phyloP scores from a whole-genome alignment of 2,888 invertebrate genomes.

The Fragum sueziense region DNA sequence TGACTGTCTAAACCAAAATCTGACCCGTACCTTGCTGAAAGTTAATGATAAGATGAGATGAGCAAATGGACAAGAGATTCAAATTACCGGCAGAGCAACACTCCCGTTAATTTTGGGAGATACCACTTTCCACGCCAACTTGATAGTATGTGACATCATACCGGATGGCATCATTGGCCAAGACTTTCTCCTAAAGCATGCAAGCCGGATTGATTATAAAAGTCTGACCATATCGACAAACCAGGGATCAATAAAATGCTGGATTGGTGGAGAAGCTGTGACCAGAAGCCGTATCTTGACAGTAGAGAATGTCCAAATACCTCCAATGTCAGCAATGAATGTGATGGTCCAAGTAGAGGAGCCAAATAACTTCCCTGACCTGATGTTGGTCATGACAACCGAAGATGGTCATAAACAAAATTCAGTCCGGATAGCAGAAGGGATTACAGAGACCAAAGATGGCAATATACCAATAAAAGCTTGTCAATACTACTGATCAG shows the following conservation, averaged over 20 bases:
- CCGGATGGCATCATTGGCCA: slow-evolving; percentile 34
- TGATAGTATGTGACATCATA: slow-evolving; percentile 29
- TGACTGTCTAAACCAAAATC: neutral
- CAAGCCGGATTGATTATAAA: neutral
- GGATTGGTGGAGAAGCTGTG: neutral
- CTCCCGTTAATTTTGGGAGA: neutral
- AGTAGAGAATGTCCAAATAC: neutral
- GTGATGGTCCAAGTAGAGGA: neutral
- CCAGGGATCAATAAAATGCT: neutral
- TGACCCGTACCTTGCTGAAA: neutral
- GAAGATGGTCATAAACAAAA: neutral
- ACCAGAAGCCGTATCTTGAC: neutral
- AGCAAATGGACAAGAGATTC: too few relatives aligned
- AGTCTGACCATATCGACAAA: neutral
- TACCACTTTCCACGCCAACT: neutral
- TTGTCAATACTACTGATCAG: neutral
- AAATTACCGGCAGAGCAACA: neutral
- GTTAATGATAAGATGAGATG: slow-evolving; percentile 15
- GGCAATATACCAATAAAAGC: neutral
- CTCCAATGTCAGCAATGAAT: neutral
- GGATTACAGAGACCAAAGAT: neutral
- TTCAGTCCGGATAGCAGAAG: neutral
- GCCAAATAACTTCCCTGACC: neutral
- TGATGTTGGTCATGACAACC: neutral
- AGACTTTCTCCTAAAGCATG: slow-evolving; percentile 31